phyloP scores from a whole-genome alignment of 35 echinoderm and acorn worm genomes.

The Lytechinus variegatus region DNA sequence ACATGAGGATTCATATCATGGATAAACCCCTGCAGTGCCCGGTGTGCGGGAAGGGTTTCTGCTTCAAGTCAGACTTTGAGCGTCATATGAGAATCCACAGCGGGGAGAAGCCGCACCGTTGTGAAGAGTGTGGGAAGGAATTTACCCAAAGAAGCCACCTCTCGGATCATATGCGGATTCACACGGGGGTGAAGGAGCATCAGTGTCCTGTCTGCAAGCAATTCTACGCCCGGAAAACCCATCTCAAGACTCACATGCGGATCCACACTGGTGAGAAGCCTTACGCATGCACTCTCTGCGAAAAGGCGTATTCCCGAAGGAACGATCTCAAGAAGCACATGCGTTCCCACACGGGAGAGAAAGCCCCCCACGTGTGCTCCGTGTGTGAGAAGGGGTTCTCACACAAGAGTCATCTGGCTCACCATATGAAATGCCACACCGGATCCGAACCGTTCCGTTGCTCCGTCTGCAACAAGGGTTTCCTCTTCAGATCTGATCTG shows the following conservation, averaged over 20 bases:
- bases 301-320: not conserved
- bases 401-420: not conserved
- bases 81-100: not conserved
- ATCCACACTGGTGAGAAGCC: slow-evolving; percentile 80
- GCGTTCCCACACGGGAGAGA: slow-evolving; percentile 51
- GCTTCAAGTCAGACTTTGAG: not conserved
- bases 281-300: slow-evolving; percentile 60
- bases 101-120: not conserved
- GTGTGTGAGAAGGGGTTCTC: slow-evolving; percentile 65
- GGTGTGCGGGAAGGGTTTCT: not conserved
- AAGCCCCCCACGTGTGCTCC: slow-evolving; percentile 30
- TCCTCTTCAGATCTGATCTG: not conserved
- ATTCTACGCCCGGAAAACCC: slow-evolving; percentile 67
- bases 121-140: not conserved
- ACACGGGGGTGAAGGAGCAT: not conserved
- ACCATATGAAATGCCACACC: not conserved
- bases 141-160: not conserved
- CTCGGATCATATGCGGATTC: not conserved
- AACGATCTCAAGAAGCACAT: slow-evolving; percentile 41
- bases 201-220: slow-evolving; percentile 38
- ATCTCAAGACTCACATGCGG: slow-evolving; percentile 70
- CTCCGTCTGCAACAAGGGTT: not conserved
- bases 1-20: not conserved
- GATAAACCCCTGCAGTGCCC: not conserved
- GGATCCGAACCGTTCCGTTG: not conserved